phyloP scores from a whole-genome alignment of 2,113 vertebrate genomes.

The Anguilla rostrata region DNA sequence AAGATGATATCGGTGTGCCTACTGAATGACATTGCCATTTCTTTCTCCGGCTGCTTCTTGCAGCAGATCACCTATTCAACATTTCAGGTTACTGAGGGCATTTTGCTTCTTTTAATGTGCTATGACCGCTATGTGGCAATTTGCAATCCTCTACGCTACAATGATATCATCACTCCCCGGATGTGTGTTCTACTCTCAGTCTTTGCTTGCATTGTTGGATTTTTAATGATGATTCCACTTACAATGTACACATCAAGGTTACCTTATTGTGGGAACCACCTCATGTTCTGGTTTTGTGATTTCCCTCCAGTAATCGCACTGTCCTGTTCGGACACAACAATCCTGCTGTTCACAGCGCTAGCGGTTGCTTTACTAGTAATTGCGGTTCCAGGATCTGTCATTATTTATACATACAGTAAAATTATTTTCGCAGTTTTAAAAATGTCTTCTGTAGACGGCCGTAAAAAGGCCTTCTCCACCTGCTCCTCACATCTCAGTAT shows the following conservation, averaged over 20 bases:
- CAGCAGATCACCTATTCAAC: too few relatives aligned
- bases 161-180: conserved; percentile 19
- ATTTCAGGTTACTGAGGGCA: too few relatives aligned
- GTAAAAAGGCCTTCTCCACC: conserved; percentile 20
- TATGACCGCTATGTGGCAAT: conserved; percentile 33
- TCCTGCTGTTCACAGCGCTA: background rate
- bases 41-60: too few relatives aligned
- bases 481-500: conserved; percentile 13
- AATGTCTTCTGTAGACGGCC: background rate
- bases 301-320: background rate
- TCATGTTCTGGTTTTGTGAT: conserved; percentile 15
- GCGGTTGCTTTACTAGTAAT: background rate
- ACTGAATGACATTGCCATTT: too few relatives aligned
- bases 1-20: too few relatives aligned
- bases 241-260: background rate
- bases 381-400: background rate
- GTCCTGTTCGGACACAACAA: background rate
- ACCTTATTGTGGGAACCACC: background rate
- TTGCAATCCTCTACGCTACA: conserved; percentile 54
- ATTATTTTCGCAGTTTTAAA: background rate
- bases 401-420: background rate
- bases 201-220: too few relatives aligned
- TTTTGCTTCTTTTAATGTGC: too few relatives aligned
- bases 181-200: background rate
- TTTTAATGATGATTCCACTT: background rate